These are phyloP conservation scores for Rhamnusium bicolor DNA, from an alignment of 2,888 invertebrate species.

Conservation along the genomic window DNA sequence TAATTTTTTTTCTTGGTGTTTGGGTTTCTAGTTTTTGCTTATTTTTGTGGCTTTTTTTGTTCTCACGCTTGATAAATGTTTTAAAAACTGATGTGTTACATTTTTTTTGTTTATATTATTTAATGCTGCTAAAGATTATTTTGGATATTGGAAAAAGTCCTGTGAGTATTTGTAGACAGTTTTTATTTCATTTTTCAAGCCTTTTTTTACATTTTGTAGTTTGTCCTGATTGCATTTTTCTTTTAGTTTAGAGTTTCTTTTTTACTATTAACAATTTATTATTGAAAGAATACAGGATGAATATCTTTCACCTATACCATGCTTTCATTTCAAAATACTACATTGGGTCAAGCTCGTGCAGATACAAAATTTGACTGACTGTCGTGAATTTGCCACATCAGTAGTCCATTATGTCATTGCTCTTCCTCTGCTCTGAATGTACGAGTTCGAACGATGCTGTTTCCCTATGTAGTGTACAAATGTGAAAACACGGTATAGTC, in stretches of 20 bases:
- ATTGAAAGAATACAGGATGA: background rate
- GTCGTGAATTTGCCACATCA: too few relatives aligned
- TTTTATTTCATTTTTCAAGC: conserved; percentile 56
- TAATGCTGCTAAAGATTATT: conserved; percentile 60
- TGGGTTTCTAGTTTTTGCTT: conserved; percentile 44
- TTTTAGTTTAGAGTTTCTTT: background rate
- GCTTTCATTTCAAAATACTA: too few relatives aligned
- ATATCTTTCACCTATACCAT: background rate
- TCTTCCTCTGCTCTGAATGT: too few relatives aligned
- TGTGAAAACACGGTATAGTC: too few relatives aligned
- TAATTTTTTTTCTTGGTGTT: conserved; percentile 55
- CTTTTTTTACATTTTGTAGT: conserved; percentile 15
- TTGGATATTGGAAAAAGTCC: conserved; percentile 66
- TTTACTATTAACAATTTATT: background rate
- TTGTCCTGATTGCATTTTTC: conserved; percentile 9
- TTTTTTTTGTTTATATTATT: conserved; percentile 39
- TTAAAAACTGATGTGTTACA: conserved; percentile 46
- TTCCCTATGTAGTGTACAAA: too few relatives aligned
- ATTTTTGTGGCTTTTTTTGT: conserved; percentile 35
- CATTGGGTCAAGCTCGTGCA: too few relatives aligned
- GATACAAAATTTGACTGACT: too few relatives aligned
- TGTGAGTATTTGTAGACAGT: conserved; percentile 64
- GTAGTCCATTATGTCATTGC: too few relatives aligned
- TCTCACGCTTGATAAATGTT: conserved; percentile 57
- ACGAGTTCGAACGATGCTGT: too few relatives aligned